Percentiles rank a stretch among this genome's conserved stretches.
These are phyloP conservation scores for Hesperophylax magnus DNA, from an alignment of 1,140 invertebrate species.

Conservation along the genomic window DNA sequence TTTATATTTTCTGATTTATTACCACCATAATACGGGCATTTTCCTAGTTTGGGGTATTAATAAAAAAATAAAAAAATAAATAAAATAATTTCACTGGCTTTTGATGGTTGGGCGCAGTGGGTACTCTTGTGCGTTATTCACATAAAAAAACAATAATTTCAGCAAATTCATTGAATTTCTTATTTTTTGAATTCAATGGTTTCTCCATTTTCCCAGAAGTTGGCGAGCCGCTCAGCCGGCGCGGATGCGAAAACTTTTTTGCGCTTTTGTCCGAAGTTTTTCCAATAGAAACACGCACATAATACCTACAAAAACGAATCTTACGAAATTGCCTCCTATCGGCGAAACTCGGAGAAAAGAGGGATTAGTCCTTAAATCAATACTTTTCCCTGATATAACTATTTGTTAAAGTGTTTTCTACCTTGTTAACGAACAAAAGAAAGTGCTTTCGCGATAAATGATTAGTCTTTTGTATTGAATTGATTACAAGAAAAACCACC, in stretches of 20 bases:
- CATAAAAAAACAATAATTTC: not conserved
- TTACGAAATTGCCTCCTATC: slow-evolving; percentile 9
- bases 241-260: not conserved
- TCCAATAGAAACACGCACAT: slow-evolving; percentile 21
- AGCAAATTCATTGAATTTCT: not conserved
- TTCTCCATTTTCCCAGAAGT: slow-evolving; percentile 3
- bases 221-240: slow-evolving; percentile 2
- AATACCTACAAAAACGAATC: slow-evolving; percentile 29
- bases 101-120: no score
- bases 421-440: slow-evolving; percentile 20
- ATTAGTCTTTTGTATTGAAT: slow-evolving; percentile 6
- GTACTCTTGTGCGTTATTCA: no score
- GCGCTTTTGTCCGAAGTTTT: slow-evolving; percentile 23
- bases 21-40: no score
- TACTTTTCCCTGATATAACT: slow-evolving; percentile 21
- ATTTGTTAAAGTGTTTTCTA: slow-evolving; percentile 27
- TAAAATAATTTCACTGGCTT: no score
- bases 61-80: no score
- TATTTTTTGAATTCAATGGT: no score
- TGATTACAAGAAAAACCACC: not conserved
- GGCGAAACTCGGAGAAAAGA: slow-evolving; percentile 19
- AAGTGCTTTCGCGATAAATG: slow-evolving; percentile 9
- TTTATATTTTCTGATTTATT: no score
- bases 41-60: no score
- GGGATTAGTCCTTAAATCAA: slow-evolving; percentile 34